A percentile compares a stretch with the other conserved stretches of the same genome.
These are phyloP conservation scores for Blennius ocellaris DNA, from an alignment of 2,113 vertebrate species.

Conservation along the genomic window DNA sequence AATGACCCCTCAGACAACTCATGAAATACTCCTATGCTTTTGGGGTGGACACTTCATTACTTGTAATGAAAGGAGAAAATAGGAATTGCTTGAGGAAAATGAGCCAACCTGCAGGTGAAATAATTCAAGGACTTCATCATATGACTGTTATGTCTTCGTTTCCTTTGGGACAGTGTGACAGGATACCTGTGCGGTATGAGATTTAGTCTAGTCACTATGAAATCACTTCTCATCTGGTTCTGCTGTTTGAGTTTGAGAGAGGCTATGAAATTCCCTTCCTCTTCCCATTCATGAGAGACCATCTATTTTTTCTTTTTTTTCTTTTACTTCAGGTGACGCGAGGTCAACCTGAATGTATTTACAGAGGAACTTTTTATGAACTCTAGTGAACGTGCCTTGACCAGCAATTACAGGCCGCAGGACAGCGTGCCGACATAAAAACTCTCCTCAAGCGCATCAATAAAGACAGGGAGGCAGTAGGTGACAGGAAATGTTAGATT, in stretches of 20 bases:
- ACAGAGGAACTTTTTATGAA: constrained; percentile 74
- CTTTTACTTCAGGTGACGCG: constrained; percentile 62
- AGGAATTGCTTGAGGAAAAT: constrained; percentile 8
- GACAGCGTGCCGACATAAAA: constrained; percentile 59
- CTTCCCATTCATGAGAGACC: constrained; percentile 60
- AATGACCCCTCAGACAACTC: neutral
- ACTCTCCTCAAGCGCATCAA: constrained; percentile 60
- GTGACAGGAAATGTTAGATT: constrained; percentile 42
- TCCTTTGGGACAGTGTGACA: constrained; percentile 26
- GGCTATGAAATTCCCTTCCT: constrained; percentile 23
- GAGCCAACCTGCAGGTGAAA: constrained; percentile 35
- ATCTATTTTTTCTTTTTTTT: constrained; percentile 63
- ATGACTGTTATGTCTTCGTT: constrained; percentile 56
- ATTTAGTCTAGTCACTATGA: constrained; percentile 21
- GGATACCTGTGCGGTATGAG: constrained; percentile 10
- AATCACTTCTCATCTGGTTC: constrained; percentile 11
- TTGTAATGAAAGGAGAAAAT: constrained; percentile 29
- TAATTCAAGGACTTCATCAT: constrained; percentile 40
- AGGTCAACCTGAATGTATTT: constrained; percentile 75
- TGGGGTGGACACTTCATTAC: constrained; percentile 3
- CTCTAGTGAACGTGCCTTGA: constrained; percentile 64
- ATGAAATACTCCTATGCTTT: constrained; percentile 18
- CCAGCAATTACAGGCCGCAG: constrained; percentile 55
- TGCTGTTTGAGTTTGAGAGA: constrained; percentile 3
- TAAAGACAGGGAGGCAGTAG: constrained; percentile 59